These are phyloP conservation scores for Syritta pipiens DNA, from an alignment of 2,888 invertebrate species.

Conservation along the genomic window DNA sequence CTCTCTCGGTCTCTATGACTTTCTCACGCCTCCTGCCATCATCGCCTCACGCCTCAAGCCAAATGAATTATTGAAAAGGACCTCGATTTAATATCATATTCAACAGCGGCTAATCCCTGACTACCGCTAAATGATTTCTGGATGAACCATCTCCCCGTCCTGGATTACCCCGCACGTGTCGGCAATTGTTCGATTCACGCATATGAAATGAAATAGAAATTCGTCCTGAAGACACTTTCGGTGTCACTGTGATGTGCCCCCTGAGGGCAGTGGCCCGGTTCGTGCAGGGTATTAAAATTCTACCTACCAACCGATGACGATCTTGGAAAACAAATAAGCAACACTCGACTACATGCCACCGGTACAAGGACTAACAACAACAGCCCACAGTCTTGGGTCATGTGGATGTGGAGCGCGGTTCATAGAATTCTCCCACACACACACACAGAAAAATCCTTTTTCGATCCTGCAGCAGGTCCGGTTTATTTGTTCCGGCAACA, in stretches of 20 bases:
- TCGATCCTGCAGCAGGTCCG: conserved; percentile 42
- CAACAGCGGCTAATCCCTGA: conserved; percentile 70
- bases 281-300: conserved; percentile 64
- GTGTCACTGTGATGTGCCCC: conserved; percentile 30
- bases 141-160: conserved; percentile 67
- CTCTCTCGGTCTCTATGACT: conserved; percentile 61
- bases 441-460: conserved; percentile 15
- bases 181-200: conserved; percentile 69
- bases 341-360: conserved; percentile 32
- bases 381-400: conserved; percentile 33
- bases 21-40: conserved; percentile 64
- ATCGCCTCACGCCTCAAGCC: conserved; percentile 11
- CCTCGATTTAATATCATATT: conserved; percentile 67
- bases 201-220: conserved; percentile 55
- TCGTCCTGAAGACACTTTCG: background rate
- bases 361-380: conserved; percentile 19
- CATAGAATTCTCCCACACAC: conserved; percentile 5
- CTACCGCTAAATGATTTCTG: conserved; percentile 72
- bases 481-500: conserved; percentile 60
- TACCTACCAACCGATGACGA: conserved; percentile 40
- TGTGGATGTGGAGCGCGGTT: background rate
- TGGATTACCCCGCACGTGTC: conserved; percentile 70
- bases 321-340: conserved; percentile 64
- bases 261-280: conserved; percentile 10
- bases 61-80: conserved; percentile 68